A percentile compares a stretch with the other conserved stretches of the same genome.
Evolutionary conservation across 2,113 vertebrate species (phyloP).

Genomic region (Leptosomus discolor): DNA sequence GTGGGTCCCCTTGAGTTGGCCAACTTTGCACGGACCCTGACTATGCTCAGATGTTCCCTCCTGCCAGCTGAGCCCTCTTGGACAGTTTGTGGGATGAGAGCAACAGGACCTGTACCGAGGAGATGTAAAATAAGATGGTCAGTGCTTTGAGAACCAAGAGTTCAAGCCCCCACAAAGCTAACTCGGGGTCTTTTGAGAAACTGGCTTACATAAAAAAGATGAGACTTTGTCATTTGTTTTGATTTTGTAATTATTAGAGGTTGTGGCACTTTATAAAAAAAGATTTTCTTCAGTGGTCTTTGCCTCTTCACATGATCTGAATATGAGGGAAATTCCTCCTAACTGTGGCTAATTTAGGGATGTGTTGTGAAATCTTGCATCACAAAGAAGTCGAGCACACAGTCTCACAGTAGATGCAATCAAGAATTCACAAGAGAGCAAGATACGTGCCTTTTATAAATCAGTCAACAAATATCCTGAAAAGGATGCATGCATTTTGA

Average conservation of each 20-base stretch:
- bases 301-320: neutral
- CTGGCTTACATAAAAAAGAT: neutral
- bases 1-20: neutral
- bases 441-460: neutral
- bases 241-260: neutral
- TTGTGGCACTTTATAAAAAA: neutral
- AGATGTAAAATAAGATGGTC: neutral
- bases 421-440: neutral
- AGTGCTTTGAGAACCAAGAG: neutral
- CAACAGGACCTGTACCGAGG: neutral
- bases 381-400: neutral
- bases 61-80: neutral
- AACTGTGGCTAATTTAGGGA: neutral
- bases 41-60: neutral
- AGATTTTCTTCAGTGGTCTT: neutral
- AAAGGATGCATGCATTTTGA: neutral
- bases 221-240: neutral
- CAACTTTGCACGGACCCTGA: neutral
- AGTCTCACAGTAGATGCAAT: neutral
- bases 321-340: neutral
- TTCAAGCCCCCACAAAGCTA: neutral
- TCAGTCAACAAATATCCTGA: neutral
- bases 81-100: neutral
- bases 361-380: neutral
- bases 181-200: neutral